Evolutionary conservation across 2,797 vertebrate species (phyloP).

Genomic region (Carcharodon carcharias): DNA sequence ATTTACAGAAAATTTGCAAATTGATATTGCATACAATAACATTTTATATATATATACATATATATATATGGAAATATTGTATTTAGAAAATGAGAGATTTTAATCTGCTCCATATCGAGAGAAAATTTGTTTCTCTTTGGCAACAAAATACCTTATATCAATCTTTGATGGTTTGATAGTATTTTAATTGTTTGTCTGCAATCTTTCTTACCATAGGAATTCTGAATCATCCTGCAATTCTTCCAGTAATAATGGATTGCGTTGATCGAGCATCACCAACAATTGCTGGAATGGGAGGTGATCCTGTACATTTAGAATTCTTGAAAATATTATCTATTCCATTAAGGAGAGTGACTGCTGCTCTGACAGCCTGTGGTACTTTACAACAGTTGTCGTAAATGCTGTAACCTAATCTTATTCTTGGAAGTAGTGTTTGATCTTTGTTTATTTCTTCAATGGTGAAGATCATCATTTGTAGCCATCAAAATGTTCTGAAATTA

Average conservation of each 20-base stretch:
- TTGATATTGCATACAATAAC: neutral
- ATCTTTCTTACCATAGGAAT: slow-evolving; percentile 55
- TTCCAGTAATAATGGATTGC: slow-evolving; percentile 57
- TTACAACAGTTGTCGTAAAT: slow-evolving; percentile 62
- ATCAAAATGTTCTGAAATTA: slow-evolving; percentile 50
- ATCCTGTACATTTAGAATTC: slow-evolving; percentile 45
- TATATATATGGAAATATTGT: too few relatives aligned
- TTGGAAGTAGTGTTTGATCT: slow-evolving; percentile 50
- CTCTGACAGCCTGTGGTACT: slow-evolving; percentile 54
- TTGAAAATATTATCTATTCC: slow-evolving; percentile 37
- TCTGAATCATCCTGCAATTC: slow-evolving; percentile 56
- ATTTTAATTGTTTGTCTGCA: neutral
- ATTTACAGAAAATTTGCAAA: neutral
- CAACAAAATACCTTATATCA: neutral
- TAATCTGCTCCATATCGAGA: neutral
- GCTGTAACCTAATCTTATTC: slow-evolving; percentile 53
- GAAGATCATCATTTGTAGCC: slow-evolving; percentile 58
- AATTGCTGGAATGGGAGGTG: slow-evolving; percentile 55
- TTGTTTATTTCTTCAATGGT: slow-evolving; percentile 60
- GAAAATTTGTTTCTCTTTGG: neutral
- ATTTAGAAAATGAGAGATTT: neutral
- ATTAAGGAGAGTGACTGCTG: slow-evolving; percentile 53
- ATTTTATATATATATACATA: neutral
- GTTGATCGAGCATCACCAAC: slow-evolving; percentile 63
- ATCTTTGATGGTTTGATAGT: neutral